Base-by-base conservation (phyloP, 92 coral and sea anemone species). In the Muricea muricata region DNA sequence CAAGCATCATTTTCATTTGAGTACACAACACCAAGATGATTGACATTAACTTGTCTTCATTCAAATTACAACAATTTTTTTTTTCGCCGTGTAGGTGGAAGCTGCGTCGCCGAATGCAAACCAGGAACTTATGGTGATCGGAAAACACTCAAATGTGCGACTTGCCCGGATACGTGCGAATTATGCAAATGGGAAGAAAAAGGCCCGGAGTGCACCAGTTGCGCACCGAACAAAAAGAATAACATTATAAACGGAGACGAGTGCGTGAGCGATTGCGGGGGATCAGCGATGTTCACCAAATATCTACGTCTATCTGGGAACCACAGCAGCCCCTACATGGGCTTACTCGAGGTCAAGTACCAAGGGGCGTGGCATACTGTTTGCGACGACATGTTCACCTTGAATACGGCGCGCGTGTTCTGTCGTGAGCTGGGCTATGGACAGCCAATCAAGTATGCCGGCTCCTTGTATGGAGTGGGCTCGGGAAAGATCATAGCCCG, bases 401-500 rank as follows among this genome's bases (percentile, higher is more conserved):
- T 56, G 11, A 4, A 24, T 24, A 57, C 61, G 6, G 83, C 83
- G 0, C 46, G 71, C 6, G 83, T 78, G 9, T 29, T 78, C 33
- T 78, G 83, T 78, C 83, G 83, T 15, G 83, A 78, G 71, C 24
- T 78, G 29, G 83, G 83, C 0, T 56, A 56, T 25, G 83, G 83
- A 14, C 26, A 78, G 37, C 83, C 83, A 6, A 33, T 56, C 21
- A 14, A 18, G 24, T 56, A 73, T 42, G 32, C 37, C 39, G 47
- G 66, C 26, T 86, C 89, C 28, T 54, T 40, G 3, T 92, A 90
- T 74, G 98, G 98, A 1, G 61, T 25, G 17, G 99, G 98, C 0
- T 82, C 74, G 5, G 99, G 98, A 0, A 86, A 87, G 61, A 92
- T 96, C 3, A 61, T 89, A 81, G 75, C 91, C 88, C 93, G 87